Evolutionary conservation across 2,113 vertebrate species (phyloP).

Genomic region (Formicarius rufipectus): DNA sequence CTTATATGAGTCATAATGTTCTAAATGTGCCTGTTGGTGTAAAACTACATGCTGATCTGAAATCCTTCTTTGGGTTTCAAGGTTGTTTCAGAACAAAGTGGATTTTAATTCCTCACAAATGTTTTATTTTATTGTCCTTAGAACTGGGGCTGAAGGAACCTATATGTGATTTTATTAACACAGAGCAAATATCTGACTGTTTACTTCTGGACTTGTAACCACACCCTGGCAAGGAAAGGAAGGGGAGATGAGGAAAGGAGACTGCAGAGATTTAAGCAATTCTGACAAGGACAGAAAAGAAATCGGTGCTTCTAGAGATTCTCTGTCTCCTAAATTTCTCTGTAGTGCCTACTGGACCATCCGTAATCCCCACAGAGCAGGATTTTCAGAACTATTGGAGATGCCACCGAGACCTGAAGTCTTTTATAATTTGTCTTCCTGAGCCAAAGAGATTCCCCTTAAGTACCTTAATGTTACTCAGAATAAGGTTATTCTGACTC

Average conservation of each 20-base stretch:
- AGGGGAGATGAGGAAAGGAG: not conserved
- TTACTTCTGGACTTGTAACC: constrained; percentile 21
- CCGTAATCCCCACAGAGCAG: not conserved
- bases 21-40: constrained; percentile 60
- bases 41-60: constrained; percentile 43
- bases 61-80: constrained; percentile 41
- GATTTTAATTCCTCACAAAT: constrained; percentile 35
- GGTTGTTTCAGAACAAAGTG: constrained; percentile 48
- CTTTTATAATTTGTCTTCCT: not conserved
- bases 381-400: constrained; percentile 9
- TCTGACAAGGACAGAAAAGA: constrained; percentile 15
- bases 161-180: constrained; percentile 17
- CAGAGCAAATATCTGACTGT: constrained; percentile 26
- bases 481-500: not conserved
- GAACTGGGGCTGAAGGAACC: not conserved
- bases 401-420: not conserved
- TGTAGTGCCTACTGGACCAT: not conserved
- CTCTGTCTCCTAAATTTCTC: constrained; percentile 44
- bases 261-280: constrained; percentile 24
- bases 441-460: not conserved
- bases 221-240: not conserved
- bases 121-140: constrained; percentile 34
- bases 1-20: constrained; percentile 56
- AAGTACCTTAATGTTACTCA: not conserved
- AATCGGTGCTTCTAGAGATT: not conserved